Evolutionary conservation across 2,797 vertebrate genomes (phyloP), one percentile per base, ranked within the genome.

Genomic region (Varecia variegata): DNA sequence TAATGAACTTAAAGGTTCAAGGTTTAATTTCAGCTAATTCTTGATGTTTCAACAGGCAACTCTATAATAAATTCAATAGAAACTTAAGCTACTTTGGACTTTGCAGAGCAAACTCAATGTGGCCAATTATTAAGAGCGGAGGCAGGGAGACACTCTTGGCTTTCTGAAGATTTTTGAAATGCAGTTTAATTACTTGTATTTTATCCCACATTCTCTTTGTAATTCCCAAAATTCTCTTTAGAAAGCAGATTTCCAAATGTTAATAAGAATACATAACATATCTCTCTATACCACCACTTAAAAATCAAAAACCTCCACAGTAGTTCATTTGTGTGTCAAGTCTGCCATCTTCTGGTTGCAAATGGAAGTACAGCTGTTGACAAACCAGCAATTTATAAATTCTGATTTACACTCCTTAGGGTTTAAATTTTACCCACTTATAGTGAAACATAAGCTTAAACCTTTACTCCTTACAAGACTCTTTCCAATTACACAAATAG

Each of bases 341-440:
- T 68, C 88, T 97, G 97, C 97, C 97, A 96, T 93, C 97, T 97
- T 91, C 90, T 97, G 97, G 93, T 45, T 54, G 50, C 6, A 93
- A 70, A 12, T 58, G 47, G 79, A 97, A 97, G 47, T 50, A 67
- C 32, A 74, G 32, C 13, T 62, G 11, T 3, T 77, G 65, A 47
- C 80, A 38, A 90, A 13, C 13, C 14, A 32, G 60, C 30, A 70
- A 91, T 60, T 65, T 73, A 35, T 35, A 79, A 96, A 90, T 82
- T 40, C 47, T 70, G 74, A 58, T 65, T 43, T 38, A 93, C 23
- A 17, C 2, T 82, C 15, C 32, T 74, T 30, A 38, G 86, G n/a
- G n/a, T 87, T 92, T 85, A 84, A 52, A 88, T 67, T 82, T 93
- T 35, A 95, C 38, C n/a, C 43, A 68, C 25, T 68, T 52, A 79